A percentile compares a stretch with the other conserved stretches of the same genome.
These are phyloP conservation scores for Sciurus carolinensis DNA, from an alignment of 2,797 vertebrate genomes.

Conservation along the genomic window DNA sequence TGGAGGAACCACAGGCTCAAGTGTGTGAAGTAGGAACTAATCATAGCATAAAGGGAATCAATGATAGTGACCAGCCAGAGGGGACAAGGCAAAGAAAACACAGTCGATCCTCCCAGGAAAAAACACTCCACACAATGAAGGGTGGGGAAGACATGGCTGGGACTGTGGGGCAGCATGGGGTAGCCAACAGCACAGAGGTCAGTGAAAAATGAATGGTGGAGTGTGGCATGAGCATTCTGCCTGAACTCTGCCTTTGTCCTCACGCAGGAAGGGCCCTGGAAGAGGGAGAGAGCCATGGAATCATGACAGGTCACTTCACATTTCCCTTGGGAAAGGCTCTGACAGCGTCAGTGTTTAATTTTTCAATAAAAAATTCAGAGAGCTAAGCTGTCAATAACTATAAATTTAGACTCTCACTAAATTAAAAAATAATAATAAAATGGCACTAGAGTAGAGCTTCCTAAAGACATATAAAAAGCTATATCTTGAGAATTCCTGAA, in stretches of 20 bases:
- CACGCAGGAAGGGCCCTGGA: not conserved
- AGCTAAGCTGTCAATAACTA: not conserved
- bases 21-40: not conserved
- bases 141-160: no score
- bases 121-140: rapidly evolving
- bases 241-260: not conserved
- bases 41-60: rapidly evolving
- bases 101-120: rapidly evolving
- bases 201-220: no score
- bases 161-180: not conserved
- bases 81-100: rapidly evolving
- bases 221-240: no score
- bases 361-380: constrained; percentile 3
- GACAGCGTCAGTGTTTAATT: not conserved
- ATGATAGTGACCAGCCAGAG: not conserved
- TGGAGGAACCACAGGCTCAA: not conserved
- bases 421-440: not conserved
- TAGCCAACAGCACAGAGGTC: rapidly evolving
- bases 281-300: no score
- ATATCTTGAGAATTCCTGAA: no score
- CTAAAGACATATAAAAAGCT: no score
- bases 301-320: rapidly evolving
- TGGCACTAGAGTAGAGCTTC: no score
- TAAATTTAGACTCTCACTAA: constrained; percentile 68
- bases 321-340: not conserved